A percentile compares a stretch with the other conserved stretches of the same genome.
These are phyloP conservation scores for Phrynosoma platyrhinos DNA, from an alignment of 2,113 vertebrate genomes.

Conservation along the genomic window DNA sequence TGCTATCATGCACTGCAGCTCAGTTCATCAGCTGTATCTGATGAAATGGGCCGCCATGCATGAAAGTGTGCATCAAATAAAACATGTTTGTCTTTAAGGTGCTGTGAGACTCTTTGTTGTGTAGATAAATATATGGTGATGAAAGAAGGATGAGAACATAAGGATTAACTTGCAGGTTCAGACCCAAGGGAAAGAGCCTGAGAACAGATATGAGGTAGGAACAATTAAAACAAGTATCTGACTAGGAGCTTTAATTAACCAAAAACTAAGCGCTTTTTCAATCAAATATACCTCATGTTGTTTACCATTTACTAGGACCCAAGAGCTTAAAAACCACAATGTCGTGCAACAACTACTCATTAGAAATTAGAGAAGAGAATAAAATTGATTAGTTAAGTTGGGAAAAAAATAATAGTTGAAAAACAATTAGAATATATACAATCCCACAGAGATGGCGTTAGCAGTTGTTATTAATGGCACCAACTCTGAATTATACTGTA, in stretches of 20 bases:
- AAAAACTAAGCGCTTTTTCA: constrained; percentile 1
- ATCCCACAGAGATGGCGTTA: constrained; percentile 6
- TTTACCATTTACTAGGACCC: constrained; percentile 26
- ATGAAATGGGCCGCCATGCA: no score
- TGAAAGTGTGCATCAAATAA: no score
- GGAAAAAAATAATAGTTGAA: constrained; percentile 28
- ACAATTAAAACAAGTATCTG: constrained; percentile 13
- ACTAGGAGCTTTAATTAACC: constrained; percentile 12
- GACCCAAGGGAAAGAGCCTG: not conserved
- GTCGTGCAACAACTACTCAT: constrained; percentile 38
- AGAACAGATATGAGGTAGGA: constrained; percentile 15
- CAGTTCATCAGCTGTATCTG: no score
- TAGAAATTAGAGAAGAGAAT: constrained; percentile 37
- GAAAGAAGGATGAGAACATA: not conserved
- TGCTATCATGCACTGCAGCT: no score
- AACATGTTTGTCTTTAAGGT: no score
- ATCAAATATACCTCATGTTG: not conserved
- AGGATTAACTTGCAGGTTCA: not conserved
- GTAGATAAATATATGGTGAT: not conserved
- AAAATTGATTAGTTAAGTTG: constrained; percentile 44
- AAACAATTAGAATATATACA: constrained; percentile 8
- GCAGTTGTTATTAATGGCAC: not conserved
- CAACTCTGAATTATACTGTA: not conserved
- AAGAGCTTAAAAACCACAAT: constrained; percentile 13
- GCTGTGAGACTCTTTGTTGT: no score